Evolutionary conservation across 2,797 vertebrate genomes (phyloP), one percentile per base, ranked within the genome.

Genomic region (Trematomus bernacchii): DNA sequence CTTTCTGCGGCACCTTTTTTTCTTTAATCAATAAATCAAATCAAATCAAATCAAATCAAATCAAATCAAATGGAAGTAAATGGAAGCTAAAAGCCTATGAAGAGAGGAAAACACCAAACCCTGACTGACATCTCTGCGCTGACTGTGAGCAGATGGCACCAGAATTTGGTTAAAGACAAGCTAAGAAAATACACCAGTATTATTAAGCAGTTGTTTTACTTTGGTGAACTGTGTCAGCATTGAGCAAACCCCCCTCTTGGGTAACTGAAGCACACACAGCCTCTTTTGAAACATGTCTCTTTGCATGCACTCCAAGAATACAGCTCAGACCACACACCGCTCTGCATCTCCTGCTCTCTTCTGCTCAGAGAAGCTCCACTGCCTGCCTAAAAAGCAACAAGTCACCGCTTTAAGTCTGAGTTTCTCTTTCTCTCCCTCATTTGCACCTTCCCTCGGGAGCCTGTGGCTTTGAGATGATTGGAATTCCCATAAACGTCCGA

Each of bases 401-500:
- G 77, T 80, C 64, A 10, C 60, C 79, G 59, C 80, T 82, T 64
- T 46, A 27, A 69, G 59, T 59, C 59, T 70, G 63, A 13, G 42
- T 71, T 69, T 76, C 65, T 72, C 59, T 70, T 47, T 57, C 75
- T 76, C 76, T 71, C 69, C 59, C 42, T 77, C 52, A 59, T 62
- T 83, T n/a, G 21, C 73, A 67, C 72, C 78, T 78, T 87, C 85
- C 66, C 66, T 3, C 0, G 65, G 72, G 84, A 87, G 66, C 61
- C 69, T 77, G 85, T 18, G 85, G 90, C 78, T 86, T 85, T 33
- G 67, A 11, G n/a, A 86, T 76, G 78, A 79, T 52, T 85, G 90
- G 88, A 92, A 90, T 91, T 89, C 85, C 80, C 85, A 89, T 92
- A 91, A 92, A 90, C 58, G 84, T 87, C 86, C 44, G 6, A 86